Evolutionary conservation across 2,797 vertebrate genomes (phyloP), one percentile per base, ranked within the genome.

Genomic region (Triplophysa bombifrons): DNA sequence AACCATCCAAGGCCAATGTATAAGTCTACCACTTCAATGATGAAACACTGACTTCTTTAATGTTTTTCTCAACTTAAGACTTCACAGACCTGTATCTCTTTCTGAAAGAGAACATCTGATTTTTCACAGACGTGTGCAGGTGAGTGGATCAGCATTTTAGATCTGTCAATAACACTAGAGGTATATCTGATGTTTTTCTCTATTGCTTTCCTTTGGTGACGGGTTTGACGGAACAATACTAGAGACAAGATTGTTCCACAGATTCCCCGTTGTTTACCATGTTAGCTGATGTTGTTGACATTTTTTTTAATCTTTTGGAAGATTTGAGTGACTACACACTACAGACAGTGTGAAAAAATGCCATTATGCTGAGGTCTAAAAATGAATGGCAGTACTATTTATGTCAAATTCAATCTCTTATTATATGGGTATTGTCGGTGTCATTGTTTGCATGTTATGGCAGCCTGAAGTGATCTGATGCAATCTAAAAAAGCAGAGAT

Each of bases 61-160:
- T 53, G 34, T 64, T 78, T 38, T 53, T 14, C 17, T 3, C 38
- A 19, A 11, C 30, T 71, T 61, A n/a, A 8, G 60, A 77, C 51
- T 84, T 74, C 63, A 78, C 64, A 80, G 56, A 63, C 76, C 16
- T 68, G 56, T 20, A 79, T 80, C 69, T 63, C 70, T 69, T 61
- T 72, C 69, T 78, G 61, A 51, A 80, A 53, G 11, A 74, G 75
- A 81, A 76, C 34, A 61, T 81, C 27, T 61, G 58, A 38, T 68
- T 68, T 22, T 75, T 56, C 19, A 46, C 41, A 75, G 75, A 74
- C 12, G 30, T 74, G 12, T 63, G 16, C 67, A 80, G 63, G 7
- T 70, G 64, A 71, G 53, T 56, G 27, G 74, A 78, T 76, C 56
- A 22, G n/a, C 50, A 17, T 61, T 70, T 65, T 71, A 63, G 79